These are phyloP conservation scores for Heteromurus nitidus DNA, from an alignment of 2,888 invertebrate genomes.

Conservation along the genomic window DNA sequence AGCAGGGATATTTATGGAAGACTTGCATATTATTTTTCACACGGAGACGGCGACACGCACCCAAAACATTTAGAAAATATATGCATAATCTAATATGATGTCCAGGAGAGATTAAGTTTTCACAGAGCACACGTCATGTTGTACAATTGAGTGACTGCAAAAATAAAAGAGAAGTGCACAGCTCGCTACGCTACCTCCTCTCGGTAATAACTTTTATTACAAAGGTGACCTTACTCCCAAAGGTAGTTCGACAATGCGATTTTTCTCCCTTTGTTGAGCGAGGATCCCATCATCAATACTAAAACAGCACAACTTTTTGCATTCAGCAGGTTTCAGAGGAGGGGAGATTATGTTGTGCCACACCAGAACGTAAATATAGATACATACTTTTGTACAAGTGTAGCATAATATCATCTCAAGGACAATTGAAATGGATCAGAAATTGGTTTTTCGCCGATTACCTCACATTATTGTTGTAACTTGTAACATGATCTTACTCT, in stretches of 20 bases:
- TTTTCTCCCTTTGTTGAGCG: neutral
- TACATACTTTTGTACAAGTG: neutral
- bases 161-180: conserved; percentile 3
- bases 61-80: neutral
- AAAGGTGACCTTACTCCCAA: conserved; percentile 17
- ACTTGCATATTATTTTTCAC: neutral
- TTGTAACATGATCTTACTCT: conserved; percentile 30
- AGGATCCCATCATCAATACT: conserved; percentile 30
- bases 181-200: neutral
- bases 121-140: conserved; percentile 5
- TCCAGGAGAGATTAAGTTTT: neutral
- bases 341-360: neutral
- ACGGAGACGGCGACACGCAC: neutral
- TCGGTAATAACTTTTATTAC: conserved; percentile 4
- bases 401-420: conserved; percentile 23
- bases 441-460: conserved; percentile 48
- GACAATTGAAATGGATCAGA: conserved; percentile 31
- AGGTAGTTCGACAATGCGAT: neutral
- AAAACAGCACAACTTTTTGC: conserved; percentile 6
- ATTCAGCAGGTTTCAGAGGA: neutral
- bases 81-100: neutral
- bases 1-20: neutral
- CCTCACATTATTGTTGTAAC: too few species aligned
- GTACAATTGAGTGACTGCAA: neutral
- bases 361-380: neutral